Conservation (phyloP, 2,797 vertebrate species). For the Micromesistius poutassou region DNA sequence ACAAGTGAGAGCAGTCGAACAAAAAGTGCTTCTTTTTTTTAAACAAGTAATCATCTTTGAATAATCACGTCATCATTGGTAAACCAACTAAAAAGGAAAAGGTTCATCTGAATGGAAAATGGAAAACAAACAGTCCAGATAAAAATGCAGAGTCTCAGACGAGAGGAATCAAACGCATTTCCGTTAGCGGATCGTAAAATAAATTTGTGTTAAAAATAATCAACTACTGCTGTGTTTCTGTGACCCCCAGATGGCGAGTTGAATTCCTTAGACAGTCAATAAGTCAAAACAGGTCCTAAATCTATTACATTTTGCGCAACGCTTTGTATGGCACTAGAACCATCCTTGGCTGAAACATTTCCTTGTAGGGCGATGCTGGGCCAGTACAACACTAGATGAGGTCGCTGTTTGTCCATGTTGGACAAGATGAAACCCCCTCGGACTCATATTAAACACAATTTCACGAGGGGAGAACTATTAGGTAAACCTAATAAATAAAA, state of each 20-base stretch:
- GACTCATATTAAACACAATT: not conserved
- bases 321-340: not conserved
- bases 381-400: not conserved
- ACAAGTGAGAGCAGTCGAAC: constrained; percentile 56
- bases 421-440: not conserved
- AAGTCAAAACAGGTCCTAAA: not conserved
- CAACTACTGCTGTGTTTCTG: not conserved
- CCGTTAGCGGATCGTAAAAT: not conserved
- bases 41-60: constrained; percentile 53
- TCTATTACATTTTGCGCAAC: not conserved
- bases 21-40: constrained; percentile 62
- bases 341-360: not conserved
- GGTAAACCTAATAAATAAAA: not conserved
- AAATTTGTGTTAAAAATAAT: constrained; percentile 7
- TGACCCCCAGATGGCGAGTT: not conserved
- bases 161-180: not conserved
- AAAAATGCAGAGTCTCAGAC: constrained; percentile 16
- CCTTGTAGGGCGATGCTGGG: not conserved
- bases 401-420: not conserved
- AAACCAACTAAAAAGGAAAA: constrained; percentile 12
- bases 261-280: not conserved
- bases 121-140: constrained; percentile 10
- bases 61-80: constrained; percentile 46
- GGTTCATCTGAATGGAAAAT: constrained; percentile 16
- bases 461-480: constrained; percentile 1